Conservation (phyloP, 64 coral and sea anemone species). For the Hydrozoanthus tunicans region DNA sequence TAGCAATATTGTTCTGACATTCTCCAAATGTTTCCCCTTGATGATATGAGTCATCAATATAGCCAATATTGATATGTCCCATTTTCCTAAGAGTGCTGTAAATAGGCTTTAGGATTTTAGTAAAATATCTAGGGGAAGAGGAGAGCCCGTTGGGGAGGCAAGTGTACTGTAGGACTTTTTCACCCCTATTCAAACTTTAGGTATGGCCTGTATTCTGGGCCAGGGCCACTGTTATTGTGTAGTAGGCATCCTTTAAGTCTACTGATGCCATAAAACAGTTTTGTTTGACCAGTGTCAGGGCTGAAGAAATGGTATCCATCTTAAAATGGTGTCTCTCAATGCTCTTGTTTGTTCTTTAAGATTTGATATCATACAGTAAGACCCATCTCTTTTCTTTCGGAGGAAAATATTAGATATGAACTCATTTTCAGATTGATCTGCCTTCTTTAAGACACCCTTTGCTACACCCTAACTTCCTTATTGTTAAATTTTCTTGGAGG, state of each 20-base stretch:
- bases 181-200: not conserved
- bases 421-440: too few relatives aligned
- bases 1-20: not conserved
- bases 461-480: too few relatives aligned
- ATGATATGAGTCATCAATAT: not conserved
- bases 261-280: too few relatives aligned
- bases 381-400: too few relatives aligned
- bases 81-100: not conserved
- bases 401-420: too few relatives aligned
- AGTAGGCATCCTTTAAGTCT: not conserved
- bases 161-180: not conserved
- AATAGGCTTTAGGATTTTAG: not conserved
- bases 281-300: too few relatives aligned
- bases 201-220: not conserved
- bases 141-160: not conserved
- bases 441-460: too few relatives aligned
- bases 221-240: not conserved
- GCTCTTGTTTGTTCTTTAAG: too few relatives aligned
- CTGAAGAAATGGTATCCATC: too few relatives aligned
- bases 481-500: too few relatives aligned
- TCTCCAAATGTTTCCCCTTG: not conserved
- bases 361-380: too few relatives aligned
- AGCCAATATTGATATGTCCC: not conserved
- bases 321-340: too few relatives aligned
- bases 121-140: not conserved